Evolutionary conservation across 2,113 vertebrate genomes (phyloP).

Genomic region (Oncorhynchus tshawytscha): DNA sequence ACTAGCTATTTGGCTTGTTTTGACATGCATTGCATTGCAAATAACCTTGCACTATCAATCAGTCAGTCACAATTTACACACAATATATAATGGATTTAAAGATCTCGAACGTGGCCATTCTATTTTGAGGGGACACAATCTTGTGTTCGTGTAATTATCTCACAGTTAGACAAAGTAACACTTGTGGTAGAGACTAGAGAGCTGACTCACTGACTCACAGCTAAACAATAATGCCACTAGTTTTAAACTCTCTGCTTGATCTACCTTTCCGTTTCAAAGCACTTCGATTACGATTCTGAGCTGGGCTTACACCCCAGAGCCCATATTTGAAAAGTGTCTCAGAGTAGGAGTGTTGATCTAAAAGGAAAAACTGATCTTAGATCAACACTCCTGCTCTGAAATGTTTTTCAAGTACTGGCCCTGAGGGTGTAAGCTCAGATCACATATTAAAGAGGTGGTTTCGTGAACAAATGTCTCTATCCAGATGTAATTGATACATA

Average conservation of each 20-base stretch:
- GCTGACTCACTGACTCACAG: neutral
- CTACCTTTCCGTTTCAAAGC: no score
- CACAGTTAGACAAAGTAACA: neutral
- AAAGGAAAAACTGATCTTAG: no score
- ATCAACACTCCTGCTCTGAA: no score
- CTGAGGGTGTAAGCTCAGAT: no score
- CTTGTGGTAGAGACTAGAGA: neutral
- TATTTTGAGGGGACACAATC: constrained; percentile 26
- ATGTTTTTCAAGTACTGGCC: no score
- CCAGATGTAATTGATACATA: neutral
- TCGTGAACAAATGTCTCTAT: neutral
- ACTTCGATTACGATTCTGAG: no score
- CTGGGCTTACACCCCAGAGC: no score
- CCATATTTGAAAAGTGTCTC: no score
- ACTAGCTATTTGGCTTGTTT: neutral
- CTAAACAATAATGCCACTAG: neutral
- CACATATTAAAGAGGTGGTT: neutral
- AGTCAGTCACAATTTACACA: neutral
- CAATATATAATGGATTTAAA: no score
- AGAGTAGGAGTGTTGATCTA: no score
- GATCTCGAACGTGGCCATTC: neutral
- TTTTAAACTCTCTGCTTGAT: neutral
- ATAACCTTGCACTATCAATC: neutral
- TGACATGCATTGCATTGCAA: no score
- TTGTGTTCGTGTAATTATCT: constrained; percentile 25